Conservation (phyloP, 1,140 invertebrate genomes). For the Ylistrum balloti region DNA sequence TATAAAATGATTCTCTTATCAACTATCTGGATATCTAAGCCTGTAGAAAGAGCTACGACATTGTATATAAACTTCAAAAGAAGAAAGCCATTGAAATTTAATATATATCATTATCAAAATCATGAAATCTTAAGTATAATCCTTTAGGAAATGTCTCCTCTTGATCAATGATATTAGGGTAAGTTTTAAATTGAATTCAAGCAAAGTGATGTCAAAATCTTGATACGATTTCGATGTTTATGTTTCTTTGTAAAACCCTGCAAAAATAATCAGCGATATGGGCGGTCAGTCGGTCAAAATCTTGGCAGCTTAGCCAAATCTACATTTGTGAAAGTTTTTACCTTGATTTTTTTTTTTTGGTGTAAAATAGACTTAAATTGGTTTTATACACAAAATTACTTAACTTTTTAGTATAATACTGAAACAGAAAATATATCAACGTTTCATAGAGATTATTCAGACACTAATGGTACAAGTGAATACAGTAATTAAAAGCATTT, state of each 20-base stretch:
- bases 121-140: background rate
- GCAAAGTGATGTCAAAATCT: background rate
- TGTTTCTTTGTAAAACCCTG: background rate
- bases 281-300: background rate
- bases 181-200: constrained; percentile 3
- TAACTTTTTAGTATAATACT: no score
- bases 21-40: background rate
- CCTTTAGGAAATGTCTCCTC: background rate
- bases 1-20: background rate
- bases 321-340: no score
- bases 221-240: background rate
- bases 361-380: no score
- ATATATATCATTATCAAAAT: background rate
- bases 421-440: no score
- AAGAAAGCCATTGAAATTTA: background rate
- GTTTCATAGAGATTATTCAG: no score
- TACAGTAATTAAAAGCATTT: no score
- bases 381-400: no score
- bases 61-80: background rate
- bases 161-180: background rate
- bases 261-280: background rate
- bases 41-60: background rate
- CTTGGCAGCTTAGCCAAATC: no score
- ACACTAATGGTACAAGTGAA: no score
- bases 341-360: no score